A percentile compares a stretch with the other conserved stretches of the same genome.
phyloP scores from a whole-genome alignment of 2,113 vertebrate genomes.

The Mungos mungo region DNA sequence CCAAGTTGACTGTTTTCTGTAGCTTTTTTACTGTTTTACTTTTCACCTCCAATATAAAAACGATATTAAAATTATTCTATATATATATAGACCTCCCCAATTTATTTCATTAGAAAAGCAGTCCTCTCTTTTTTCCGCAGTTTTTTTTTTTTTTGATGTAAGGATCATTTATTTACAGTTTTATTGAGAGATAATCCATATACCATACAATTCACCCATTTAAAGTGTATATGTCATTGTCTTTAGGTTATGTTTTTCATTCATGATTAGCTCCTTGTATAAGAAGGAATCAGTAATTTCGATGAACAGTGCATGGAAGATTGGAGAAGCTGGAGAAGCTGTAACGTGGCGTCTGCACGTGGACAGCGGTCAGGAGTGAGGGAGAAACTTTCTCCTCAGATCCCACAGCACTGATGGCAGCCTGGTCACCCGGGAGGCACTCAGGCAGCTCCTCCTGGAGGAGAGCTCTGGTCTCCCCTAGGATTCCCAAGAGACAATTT shows the following conservation, averaged over 20 bases:
- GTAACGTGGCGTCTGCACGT: not conserved
- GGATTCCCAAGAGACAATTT: not conserved
- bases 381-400: not conserved
- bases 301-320: not conserved
- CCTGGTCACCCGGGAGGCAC: not conserved
- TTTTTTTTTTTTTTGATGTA: not conserved
- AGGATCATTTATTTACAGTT: not conserved
- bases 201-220: not conserved
- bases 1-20: not conserved
- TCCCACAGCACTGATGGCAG: not conserved
- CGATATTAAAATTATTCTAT: conserved; percentile 24
- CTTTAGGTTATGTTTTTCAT: not conserved
- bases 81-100: not conserved
- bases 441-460: not conserved
- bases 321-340: not conserved
- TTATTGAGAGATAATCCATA: not conserved
- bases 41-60: conserved; percentile 24
- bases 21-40: not conserved
- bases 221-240: not conserved
- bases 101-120: conserved; percentile 4
- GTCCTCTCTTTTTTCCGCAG: not conserved
- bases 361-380: not conserved
- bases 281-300: not conserved
- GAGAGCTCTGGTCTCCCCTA: not conserved
- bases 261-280: not conserved